phyloP scores from a whole-genome alignment of 2,797 vertebrate species.

The Phoxinus dragarum region DNA sequence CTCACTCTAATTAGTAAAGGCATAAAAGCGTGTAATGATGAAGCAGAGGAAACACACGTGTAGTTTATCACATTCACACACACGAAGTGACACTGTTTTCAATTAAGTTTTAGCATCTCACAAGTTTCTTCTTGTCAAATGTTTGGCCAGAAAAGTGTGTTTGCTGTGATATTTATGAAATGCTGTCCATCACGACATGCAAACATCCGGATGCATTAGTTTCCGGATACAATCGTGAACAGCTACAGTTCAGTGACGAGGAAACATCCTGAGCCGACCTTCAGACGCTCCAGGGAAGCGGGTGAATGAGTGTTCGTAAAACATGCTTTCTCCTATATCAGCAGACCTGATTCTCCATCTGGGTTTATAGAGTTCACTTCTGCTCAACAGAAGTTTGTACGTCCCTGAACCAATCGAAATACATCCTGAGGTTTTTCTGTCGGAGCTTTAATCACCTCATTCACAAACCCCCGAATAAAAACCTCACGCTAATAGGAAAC shows the following conservation, averaged over 20 bases:
- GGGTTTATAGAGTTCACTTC: not conserved
- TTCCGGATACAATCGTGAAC: not conserved
- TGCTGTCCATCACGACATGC: not conserved
- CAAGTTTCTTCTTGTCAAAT: not conserved
- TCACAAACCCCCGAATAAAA: not conserved
- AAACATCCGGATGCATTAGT: no score
- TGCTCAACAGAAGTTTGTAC: not conserved
- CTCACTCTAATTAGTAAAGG: not conserved
- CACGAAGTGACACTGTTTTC: not conserved
- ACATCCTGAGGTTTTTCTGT: constrained; percentile 47
- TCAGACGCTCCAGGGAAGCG: not conserved
- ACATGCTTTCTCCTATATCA: not conserved
- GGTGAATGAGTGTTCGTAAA: not conserved
- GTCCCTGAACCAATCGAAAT: constrained; percentile 31
- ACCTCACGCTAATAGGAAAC: not conserved
- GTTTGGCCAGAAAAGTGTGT: not conserved
- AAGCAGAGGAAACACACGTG: not conserved
- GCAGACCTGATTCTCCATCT: not conserved
- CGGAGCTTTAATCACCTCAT: constrained; percentile 40
- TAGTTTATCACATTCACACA: not conserved
- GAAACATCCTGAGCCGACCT: not conserved
- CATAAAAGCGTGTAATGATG: not conserved
- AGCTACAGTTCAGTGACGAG: not conserved
- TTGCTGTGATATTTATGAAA: not conserved
- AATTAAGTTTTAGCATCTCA: not conserved